phyloP scores from a whole-genome alignment of 2,797 vertebrate genomes.

The Perodicticus potto region DNA sequence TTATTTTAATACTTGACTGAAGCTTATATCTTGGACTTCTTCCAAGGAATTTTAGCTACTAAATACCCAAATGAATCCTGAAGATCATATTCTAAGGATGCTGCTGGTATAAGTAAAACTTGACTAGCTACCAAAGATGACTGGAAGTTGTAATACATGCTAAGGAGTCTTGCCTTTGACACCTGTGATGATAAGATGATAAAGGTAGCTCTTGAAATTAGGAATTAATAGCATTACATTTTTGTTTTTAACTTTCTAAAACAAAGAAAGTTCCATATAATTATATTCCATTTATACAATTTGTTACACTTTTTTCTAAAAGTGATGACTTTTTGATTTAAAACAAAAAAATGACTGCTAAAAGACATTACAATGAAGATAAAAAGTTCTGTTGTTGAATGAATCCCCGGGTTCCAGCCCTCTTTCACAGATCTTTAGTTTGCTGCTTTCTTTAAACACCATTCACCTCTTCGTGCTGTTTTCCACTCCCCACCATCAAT shows the following conservation, averaged over 20 bases:
- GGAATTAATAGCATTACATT: background rate
- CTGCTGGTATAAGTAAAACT: background rate
- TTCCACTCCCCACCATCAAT: constrained; percentile 72
- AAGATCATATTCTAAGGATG: background rate
- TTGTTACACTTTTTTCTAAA: too few species aligned
- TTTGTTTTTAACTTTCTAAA: constrained; percentile 35
- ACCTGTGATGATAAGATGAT: background rate
- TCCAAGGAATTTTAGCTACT: background rate
- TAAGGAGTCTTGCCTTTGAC: background rate
- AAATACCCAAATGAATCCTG: background rate
- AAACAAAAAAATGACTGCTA: background rate
- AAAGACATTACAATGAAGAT: background rate
- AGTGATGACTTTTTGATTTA: background rate
- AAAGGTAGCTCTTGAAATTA: background rate
- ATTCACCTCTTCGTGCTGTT: constrained; percentile 63
- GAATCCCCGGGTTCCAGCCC: background rate
- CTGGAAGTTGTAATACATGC: background rate
- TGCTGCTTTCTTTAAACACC: background rate
- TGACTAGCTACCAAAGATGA: background rate
- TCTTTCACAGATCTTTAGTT: background rate
- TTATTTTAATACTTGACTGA: background rate
- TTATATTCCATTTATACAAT: too few species aligned
- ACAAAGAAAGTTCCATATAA: too few species aligned
- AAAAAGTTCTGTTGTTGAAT: background rate
- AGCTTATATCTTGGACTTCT: background rate